Evolutionary conservation across 1,140 invertebrate species (phyloP).

Genomic region (Latrodectus geometricus): DNA sequence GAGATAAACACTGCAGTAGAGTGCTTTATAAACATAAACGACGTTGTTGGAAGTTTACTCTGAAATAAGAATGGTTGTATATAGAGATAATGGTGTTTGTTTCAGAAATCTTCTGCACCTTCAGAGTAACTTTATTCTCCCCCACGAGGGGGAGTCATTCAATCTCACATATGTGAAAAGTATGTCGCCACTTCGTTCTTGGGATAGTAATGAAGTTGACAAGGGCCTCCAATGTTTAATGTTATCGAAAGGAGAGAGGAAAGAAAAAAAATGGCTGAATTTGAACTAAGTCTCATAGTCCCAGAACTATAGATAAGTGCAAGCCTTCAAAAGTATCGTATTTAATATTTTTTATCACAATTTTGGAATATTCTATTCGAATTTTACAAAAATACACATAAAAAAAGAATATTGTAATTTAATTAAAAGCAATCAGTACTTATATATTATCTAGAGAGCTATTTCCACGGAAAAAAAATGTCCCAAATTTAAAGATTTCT

Average conservation of each 20-base stretch:
- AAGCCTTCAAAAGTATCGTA: too few relatives aligned
- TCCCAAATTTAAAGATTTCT: too few relatives aligned
- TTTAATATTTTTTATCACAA: too few relatives aligned
- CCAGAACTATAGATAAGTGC: too few relatives aligned
- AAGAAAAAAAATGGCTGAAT: background rate
- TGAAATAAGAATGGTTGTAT: conserved; percentile 60
- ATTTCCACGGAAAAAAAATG: too few relatives aligned
- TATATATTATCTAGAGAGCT: too few relatives aligned
- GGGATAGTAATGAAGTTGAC: background rate
- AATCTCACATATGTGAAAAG: conserved; percentile 2
- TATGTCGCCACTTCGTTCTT: conserved; percentile 27
- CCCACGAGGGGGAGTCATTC: background rate
- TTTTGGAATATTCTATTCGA: too few relatives aligned
- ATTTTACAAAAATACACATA: too few relatives aligned
- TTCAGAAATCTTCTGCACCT: conserved; percentile 18
- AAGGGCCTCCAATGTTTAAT: background rate
- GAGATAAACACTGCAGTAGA: conserved; percentile 56
- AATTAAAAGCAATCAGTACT: too few relatives aligned
- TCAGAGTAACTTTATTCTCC: background rate
- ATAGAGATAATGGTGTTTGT: conserved; percentile 58
- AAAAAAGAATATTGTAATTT: too few relatives aligned
- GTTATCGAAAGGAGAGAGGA: background rate
- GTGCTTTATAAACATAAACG: conserved; percentile 53
- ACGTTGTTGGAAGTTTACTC: conserved; percentile 45
- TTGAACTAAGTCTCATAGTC: too few relatives aligned